Evolutionary conservation across 2,797 vertebrate genomes (phyloP).

Genomic region (Varecia variegata): DNA sequence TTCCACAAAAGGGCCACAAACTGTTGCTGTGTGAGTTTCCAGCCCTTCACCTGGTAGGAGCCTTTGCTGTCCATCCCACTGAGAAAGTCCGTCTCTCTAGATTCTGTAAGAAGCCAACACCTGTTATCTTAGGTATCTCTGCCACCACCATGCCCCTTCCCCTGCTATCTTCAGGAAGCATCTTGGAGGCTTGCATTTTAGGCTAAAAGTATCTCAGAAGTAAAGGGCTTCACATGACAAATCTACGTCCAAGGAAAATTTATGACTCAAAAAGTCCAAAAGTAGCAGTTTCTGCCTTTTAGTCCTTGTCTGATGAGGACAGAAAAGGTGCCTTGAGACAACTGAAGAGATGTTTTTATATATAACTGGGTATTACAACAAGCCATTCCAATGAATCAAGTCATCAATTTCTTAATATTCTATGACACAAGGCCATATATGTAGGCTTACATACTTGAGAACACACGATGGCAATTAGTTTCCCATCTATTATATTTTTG

Average conservation of each 20-base stretch:
- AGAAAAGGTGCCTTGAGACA: neutral
- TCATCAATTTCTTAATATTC: neutral
- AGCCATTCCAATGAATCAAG: neutral
- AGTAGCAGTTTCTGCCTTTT: neutral
- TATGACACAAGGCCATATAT: neutral
- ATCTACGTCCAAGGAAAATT: neutral
- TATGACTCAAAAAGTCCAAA: neutral
- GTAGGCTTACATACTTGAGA: neutral
- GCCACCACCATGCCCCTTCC: neutral
- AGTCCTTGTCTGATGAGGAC: neutral
- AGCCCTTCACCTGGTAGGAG: conserved; percentile 96
- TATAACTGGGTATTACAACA: neutral
- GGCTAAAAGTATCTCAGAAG: neutral
- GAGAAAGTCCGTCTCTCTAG: conserved; percentile 96
- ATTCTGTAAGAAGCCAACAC: conserved; percentile 87
- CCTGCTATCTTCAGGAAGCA: neutral
- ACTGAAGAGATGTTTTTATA: neutral
- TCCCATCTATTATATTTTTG: neutral
- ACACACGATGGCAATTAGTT: neutral
- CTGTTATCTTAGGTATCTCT: neutral
- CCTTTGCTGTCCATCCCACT: conserved; percentile 96
- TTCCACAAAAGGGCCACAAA: conserved; percentile 97
- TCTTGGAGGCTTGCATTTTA: neutral
- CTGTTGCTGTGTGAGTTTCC: conserved; percentile 96
- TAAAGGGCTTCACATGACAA: neutral